Evolutionary conservation across 1,140 invertebrate genomes (phyloP), one percentile per base, ranked within the genome.

Genomic region (Spodoptera litura): DNA sequence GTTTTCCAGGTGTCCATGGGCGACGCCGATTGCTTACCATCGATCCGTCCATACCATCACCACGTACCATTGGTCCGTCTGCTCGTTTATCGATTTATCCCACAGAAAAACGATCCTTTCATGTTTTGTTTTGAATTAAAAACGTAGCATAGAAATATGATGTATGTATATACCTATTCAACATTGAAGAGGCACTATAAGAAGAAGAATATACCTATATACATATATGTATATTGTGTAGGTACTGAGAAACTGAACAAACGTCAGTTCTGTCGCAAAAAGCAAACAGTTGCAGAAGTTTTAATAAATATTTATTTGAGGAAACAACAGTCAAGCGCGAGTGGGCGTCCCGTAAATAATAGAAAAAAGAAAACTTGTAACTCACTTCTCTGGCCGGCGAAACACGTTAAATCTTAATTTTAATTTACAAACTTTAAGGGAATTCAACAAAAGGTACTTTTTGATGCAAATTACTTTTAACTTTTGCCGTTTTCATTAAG

Each of bases 371-470:
- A 78, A 79, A 81, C 71, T 62, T 58, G 70, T 55, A 66, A 74
- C 73, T 73, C 61, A 6, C 15, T 61, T 80, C 75, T 80, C 55
- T 66, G 56, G 55, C 73, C 68, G 55, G 52, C 25, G 61, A 78
- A 82, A 79, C 66, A 79, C 77, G 79, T 84, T 84, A 84, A 84
- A 84, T 85, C 81, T 85, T 85, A 85, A 85, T 84, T 82, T 84
- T 81, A 84, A 82, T 74, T 74, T 84, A 64, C 58, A 25, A 76
- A 80, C 80, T 81, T 79, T 58, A 27, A 58, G 61, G 75, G 70
- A 51, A 78, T 82, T 78, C 15, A 31, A 62, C 53, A 78, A 79
- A 70, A 66, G 74, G 78, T 76, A 77, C 74, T 77, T 78, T 83
- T 79, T 80, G 64, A 84, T 81, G 83, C 80, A 84, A 84, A 84